Conservation (phyloP, 2,888 invertebrate species). For the Rhagonycha fulva region DNA sequence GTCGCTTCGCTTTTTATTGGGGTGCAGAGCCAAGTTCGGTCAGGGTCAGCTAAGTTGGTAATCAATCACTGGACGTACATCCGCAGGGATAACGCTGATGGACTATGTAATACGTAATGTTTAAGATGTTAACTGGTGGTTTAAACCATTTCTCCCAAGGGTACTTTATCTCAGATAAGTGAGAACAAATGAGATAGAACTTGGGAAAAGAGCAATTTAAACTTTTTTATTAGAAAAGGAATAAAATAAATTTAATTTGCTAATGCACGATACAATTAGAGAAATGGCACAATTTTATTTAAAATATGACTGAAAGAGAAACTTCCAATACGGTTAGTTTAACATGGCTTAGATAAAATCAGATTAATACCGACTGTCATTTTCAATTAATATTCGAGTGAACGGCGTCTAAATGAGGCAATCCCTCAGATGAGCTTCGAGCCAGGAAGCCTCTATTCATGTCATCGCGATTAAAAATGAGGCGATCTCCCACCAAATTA, state of each 20-base stretch:
- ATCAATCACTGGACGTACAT: conserved; percentile 54
- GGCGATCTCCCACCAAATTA: conserved; percentile 51
- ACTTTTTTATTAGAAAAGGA: not conserved
- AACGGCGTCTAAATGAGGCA: conserved; percentile 51
- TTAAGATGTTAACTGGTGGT: conserved; percentile 56
- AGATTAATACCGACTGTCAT: conserved; percentile 54
- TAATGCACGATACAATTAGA: not conserved
- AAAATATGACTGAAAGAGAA: not conserved
- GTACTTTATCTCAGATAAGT: conserved; percentile 44
- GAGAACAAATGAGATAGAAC: conserved; percentile 36
- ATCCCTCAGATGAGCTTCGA: conserved; percentile 46
- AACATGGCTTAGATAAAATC: conserved; percentile 46
- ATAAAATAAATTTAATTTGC: not conserved
- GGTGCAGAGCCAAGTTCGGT: conserved; percentile 41
- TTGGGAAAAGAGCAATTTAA: not conserved
- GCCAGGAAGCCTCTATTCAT: conserved; percentile 52
- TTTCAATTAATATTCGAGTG: conserved; percentile 54
- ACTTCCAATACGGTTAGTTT: conserved; percentile 27
- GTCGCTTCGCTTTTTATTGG: conserved; percentile 47
- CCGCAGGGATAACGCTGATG: conserved; percentile 40
- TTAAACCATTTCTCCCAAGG: conserved; percentile 52
- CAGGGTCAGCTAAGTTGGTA: conserved; percentile 48
- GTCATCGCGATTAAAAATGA: conserved; percentile 55
- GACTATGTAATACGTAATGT: conserved; percentile 54
- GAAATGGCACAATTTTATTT: not conserved